Conservation (phyloP, 2,888 invertebrate species). For the Drosophila vallismaia region DNA sequence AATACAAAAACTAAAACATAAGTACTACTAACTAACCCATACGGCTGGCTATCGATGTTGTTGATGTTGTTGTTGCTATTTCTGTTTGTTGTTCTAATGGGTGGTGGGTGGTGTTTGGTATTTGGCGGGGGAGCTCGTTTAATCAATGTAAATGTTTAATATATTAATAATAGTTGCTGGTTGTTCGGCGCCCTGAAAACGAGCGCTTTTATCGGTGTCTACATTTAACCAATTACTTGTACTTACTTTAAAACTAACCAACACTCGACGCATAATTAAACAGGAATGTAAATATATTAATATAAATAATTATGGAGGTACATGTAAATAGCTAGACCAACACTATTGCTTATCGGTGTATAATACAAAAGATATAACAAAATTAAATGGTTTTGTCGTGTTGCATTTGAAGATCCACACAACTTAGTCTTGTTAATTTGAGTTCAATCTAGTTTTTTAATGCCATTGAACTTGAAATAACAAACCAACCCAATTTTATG, state of each 20-base stretch:
- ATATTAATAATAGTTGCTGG: slow-evolving; percentile 56
- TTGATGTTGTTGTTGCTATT: slow-evolving; percentile 63
- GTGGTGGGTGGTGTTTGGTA: slow-evolving; percentile 8
- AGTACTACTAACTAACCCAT: slow-evolving; percentile 50
- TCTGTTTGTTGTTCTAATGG: slow-evolving; percentile 46
- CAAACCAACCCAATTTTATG: background rate
- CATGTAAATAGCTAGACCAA: slow-evolving; percentile 42
- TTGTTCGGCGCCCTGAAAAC: slow-evolving; percentile 24
- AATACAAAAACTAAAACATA: slow-evolving; percentile 12
- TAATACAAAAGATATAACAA: slow-evolving; percentile 20
- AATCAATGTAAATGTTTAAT: slow-evolving; percentile 61
- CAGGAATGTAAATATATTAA: slow-evolving; percentile 45
- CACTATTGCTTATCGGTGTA: slow-evolving; percentile 40
- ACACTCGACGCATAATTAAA: slow-evolving; percentile 32
- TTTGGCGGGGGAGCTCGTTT: slow-evolving; percentile 31
- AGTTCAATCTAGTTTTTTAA: slow-evolving; percentile 7
- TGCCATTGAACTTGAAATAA: slow-evolving; percentile 2
- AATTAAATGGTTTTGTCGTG: background rate
- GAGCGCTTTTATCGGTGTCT: slow-evolving; percentile 61
- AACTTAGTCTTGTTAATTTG: slow-evolving; percentile 4
- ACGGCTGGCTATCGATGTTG: slow-evolving; percentile 65
- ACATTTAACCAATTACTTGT: slow-evolving; percentile 36
- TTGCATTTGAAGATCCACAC: slow-evolving; percentile 4
- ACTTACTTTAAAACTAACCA: slow-evolving; percentile 37
- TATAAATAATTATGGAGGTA: slow-evolving; percentile 3